phyloP scores from a whole-genome alignment of 1,140 invertebrate genomes.

The Plutomurus gul region DNA sequence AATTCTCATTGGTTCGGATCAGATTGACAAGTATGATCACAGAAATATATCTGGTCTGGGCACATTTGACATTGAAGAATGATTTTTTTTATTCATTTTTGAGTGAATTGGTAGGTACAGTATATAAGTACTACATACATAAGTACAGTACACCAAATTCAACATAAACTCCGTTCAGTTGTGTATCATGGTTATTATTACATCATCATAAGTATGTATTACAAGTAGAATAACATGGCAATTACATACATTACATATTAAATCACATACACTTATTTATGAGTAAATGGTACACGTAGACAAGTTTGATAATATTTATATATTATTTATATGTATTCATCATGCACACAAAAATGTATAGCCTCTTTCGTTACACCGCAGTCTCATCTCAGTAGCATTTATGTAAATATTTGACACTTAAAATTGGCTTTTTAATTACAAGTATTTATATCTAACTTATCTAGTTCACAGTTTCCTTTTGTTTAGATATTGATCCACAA shows the following conservation, averaged over 20 bases:
- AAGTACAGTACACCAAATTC: neutral
- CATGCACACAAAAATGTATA: slow-evolving; percentile 1
- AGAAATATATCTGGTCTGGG: neutral
- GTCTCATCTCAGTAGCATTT: slow-evolving; percentile 33
- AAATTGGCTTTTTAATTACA: neutral
- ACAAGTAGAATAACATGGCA: neutral
- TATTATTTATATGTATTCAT: neutral
- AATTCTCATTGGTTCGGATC: neutral
- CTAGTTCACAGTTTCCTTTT: neutral
- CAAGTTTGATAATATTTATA: too few species aligned
- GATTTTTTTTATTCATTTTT: slow-evolving; percentile 12
- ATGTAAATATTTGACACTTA: neutral
- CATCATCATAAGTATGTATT: too few species aligned
- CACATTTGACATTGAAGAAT: slow-evolving; percentile 5
- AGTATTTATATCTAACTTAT: neutral
- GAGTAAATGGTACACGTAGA: neutral
- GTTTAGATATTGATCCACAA: slow-evolving; percentile 14
- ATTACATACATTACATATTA: neutral
- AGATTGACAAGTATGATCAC: neutral
- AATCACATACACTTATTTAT: neutral
- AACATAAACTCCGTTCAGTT: neutral
- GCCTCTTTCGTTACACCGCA: slow-evolving; percentile 38
- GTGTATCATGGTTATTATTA: too few species aligned
- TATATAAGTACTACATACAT: neutral
- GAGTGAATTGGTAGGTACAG: too few species aligned